Percentiles rank a stretch among this genome's conserved stretches.
These are phyloP conservation scores for Andrena haemorrhoa DNA, from an alignment of 2,888 invertebrate species.

Conservation along the genomic window DNA sequence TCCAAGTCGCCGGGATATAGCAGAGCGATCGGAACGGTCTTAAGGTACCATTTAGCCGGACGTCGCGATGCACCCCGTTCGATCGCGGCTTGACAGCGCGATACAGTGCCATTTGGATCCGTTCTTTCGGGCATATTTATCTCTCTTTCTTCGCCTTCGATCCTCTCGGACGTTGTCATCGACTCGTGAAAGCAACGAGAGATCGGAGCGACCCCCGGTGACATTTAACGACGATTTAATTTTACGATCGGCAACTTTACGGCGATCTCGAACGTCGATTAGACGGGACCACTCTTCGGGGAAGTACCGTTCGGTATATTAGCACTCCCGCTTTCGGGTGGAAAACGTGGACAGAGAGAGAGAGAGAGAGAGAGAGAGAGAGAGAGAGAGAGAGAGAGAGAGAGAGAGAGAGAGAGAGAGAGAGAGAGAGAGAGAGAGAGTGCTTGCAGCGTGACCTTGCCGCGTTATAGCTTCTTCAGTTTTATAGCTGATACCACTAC, in stretches of 20 bases:
- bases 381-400: too few relatives aligned
- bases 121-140: conserved; percentile 12
- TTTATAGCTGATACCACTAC: conserved; percentile 68
- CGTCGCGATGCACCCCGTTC: conserved; percentile 22
- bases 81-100: conserved; percentile 18
- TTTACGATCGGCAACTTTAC: conserved; percentile 72
- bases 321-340: conserved; percentile 57
- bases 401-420: too few relatives aligned
- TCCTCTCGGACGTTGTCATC: conserved; percentile 23
- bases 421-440: conserved; percentile 19
- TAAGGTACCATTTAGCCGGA: conserved; percentile 8
- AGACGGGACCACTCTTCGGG: conserved; percentile 60
- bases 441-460: conserved; percentile 67
- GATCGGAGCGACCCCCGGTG: conserved; percentile 52
- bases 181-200: conserved; percentile 46
- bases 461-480: conserved; percentile 65
- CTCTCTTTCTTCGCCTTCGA: not conserved
- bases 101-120: conserved; percentile 21
- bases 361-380: conserved; percentile 16
- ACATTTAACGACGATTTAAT: conserved; percentile 72
- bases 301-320: conserved; percentile 60
- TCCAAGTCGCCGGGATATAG: too few relatives aligned
- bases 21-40: not conserved
- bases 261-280: conserved; percentile 70
- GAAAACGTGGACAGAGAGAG: conserved; percentile 52